Percentiles rank a stretch among this genome's conserved stretches.
Evolutionary conservation across 2,888 invertebrate genomes (phyloP).

Genomic region (Serrognathus titanus): DNA sequence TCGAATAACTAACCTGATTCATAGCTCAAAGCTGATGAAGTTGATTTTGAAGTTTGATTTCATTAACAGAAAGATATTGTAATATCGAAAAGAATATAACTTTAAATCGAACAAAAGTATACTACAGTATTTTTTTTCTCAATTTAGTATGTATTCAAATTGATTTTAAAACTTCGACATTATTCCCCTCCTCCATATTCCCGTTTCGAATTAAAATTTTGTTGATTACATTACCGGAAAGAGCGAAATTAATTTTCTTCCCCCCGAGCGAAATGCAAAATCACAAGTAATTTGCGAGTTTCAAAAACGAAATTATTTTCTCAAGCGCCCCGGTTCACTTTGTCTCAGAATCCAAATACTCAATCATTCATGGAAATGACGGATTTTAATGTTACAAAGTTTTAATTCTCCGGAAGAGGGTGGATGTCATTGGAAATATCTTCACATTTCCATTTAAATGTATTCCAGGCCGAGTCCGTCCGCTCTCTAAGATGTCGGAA

Average conservation of each 20-base stretch:
- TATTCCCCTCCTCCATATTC: not conserved
- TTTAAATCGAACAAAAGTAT: no score
- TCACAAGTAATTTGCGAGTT: slow-evolving; percentile 30
- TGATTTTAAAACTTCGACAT: no score
- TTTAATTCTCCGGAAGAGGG: slow-evolving; percentile 42
- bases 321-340: slow-evolving; percentile 28
- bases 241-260: slow-evolving; percentile 48
- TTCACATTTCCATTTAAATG: slow-evolving; percentile 50
- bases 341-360: slow-evolving; percentile 45
- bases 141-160: no score
- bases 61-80: no score
- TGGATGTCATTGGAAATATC: slow-evolving; percentile 45
- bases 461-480: slow-evolving; percentile 35
- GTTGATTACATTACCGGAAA: slow-evolving; percentile 47
- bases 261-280: slow-evolving; percentile 44
- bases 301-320: slow-evolving; percentile 46
- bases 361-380: slow-evolving; percentile 51
- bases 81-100: no score
- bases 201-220: slow-evolving; percentile 24
- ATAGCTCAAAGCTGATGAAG: no score
- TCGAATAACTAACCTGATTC: no score
- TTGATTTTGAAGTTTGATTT: no score
- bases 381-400: slow-evolving; percentile 49
- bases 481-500: slow-evolving; percentile 38
- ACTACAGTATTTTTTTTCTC: no score